A percentile compares a stretch with the other conserved stretches of the same genome.
Evolutionary conservation across 2,113 vertebrate genomes (phyloP).

Genomic region (Etia nguti): DNA sequence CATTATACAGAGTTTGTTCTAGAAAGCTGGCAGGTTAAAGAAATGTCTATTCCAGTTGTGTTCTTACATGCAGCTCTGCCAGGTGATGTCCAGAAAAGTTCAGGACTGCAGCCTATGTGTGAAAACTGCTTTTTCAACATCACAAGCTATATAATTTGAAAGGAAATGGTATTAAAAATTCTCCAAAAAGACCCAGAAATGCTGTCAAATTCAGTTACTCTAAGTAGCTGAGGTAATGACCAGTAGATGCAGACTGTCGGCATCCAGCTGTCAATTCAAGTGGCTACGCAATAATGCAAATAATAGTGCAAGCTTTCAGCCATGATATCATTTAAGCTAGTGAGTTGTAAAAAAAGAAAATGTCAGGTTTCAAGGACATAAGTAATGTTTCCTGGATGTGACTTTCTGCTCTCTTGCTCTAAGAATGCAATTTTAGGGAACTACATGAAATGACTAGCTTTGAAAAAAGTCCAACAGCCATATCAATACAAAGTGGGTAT

Average conservation of each 20-base stretch:
- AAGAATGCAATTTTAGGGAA: background rate
- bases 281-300: background rate
- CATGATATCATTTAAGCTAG: background rate
- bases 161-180: background rate
- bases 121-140: background rate
- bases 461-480: background rate
- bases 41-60: background rate
- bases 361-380: background rate
- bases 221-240: background rate
- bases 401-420: background rate
- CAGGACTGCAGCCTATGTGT: background rate
- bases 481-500: background rate
- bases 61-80: background rate
- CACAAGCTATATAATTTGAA: fast-evolving
- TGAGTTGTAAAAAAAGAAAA: background rate
- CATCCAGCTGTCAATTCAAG: background rate
- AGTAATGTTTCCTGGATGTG: background rate
- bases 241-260: background rate
- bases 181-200: background rate
- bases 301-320: background rate
- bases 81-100: background rate
- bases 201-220: background rate
- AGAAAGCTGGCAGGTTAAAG: background rate
- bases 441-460: background rate
- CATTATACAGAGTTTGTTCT: background rate